Evolutionary conservation across 1,140 invertebrate genomes (phyloP), one percentile per base, ranked within the genome.

Genomic region (Contarinia nasturtii): DNA sequence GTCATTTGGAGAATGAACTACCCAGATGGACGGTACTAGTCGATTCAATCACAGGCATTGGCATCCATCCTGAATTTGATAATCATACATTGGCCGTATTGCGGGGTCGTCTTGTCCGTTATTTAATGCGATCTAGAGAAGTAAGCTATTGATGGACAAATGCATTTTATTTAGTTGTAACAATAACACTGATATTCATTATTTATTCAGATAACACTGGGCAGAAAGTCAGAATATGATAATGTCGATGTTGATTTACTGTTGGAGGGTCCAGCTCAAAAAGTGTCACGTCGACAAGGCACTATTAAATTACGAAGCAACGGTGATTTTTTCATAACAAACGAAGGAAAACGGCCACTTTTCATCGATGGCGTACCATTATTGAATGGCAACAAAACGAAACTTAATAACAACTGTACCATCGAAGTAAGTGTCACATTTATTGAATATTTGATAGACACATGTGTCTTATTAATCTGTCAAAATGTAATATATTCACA

Each of bases 121-220:
- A 94, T 67, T 72, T 95, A 17, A 96, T 96, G 88, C 71, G 89
- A 49, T 93, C 88, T n/a, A 74, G 80, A 64, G 89, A 96, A 73
- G 85, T 88, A n/a, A n/a, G n/a, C n/a, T n/a, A n/a, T n/a, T n/a
- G n/a, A n/a, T n/a, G n/a, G n/a, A n/a, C n/a, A n/a, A n/a, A n/a
- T n/a, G n/a, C n/a, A n/a, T n/a, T n/a, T n/a, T n/a, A n/a, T n/a
- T n/a, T n/a, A n/a, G n/a, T n/a, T n/a, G n/a, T n/a, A n/a, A n/a
- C n/a, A n/a, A n/a, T n/a, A n/a, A n/a, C n/a, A n/a, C n/a, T n/a
- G n/a, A n/a, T n/a, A n/a, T 27, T 27, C 27, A 27, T 27, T 3
- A 5, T 27, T 27, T 5, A 27, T 5, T 27, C 27, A 88, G 80
- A 94, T 96, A 21, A 90, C 87, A 1, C 76, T 97, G 36, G 93